Conservation (phyloP, 37 sponge, comb jelly and placozoan genomes). For the Chondrilla cf. caribensis region DNA sequence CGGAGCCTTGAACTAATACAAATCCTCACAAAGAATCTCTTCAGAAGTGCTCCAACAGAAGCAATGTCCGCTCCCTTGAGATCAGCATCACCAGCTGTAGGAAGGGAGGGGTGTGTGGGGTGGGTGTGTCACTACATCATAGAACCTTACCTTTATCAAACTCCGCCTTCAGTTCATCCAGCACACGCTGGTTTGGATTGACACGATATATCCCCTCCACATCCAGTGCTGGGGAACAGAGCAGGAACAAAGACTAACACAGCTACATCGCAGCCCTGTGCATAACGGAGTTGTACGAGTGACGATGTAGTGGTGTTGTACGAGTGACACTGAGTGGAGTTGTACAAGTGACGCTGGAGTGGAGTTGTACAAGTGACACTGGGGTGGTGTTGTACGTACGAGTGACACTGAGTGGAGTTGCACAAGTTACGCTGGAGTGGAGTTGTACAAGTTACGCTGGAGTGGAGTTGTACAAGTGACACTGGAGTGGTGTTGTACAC, state of each 20-base stretch:
- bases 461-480: too few relatives aligned
- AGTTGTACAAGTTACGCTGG: too few relatives aligned
- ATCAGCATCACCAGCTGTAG: conserved; percentile 71
- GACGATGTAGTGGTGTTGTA: too few relatives aligned
- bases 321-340: too few relatives aligned
- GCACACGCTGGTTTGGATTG: conserved; percentile 69
- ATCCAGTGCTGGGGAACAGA: conserved; percentile 35
- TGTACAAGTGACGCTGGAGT: too few relatives aligned
- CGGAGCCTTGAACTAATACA: too few relatives aligned
- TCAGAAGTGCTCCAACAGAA: conserved; percentile 63
- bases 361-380: too few relatives aligned
- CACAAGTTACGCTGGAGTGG: too few relatives aligned
- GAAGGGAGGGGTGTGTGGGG: neutral
- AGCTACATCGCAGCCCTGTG: neutral
- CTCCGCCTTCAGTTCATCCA: conserved; percentile 47
- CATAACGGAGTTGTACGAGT: too few relatives aligned
- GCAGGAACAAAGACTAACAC: neutral
- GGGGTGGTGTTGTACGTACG: too few relatives aligned
- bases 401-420: too few relatives aligned
- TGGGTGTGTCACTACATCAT: neutral
- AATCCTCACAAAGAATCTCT: conserved; percentile 60
- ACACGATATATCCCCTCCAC: conserved; percentile 75
- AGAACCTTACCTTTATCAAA: conserved; percentile 58
- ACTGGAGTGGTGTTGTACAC: too few relatives aligned
- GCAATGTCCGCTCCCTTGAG: conserved; percentile 51